These are phyloP conservation scores for Heterochromis multidens DNA, from an alignment of 2,113 vertebrate species.

Conservation along the genomic window DNA sequence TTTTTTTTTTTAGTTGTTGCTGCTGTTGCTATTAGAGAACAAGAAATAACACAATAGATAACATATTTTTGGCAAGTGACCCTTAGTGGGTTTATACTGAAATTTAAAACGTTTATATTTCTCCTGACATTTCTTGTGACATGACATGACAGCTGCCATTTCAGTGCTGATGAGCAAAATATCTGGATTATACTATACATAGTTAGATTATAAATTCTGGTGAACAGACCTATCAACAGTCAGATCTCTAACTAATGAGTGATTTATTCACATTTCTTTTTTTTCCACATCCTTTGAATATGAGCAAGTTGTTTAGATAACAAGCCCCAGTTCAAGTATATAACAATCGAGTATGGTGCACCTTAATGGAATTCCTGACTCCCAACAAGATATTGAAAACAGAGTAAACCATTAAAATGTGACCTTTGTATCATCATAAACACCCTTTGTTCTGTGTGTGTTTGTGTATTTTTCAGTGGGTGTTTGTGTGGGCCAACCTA, in stretches of 20 bases:
- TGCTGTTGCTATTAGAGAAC: neutral
- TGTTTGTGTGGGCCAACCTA: neutral
- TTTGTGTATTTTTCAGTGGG: neutral
- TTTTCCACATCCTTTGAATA: neutral
- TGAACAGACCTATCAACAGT: neutral
- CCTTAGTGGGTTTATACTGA: neutral
- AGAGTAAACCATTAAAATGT: neutral
- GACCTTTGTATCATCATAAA: neutral
- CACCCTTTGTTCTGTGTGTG: neutral
- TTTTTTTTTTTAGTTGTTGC: neutral
- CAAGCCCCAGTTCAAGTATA: neutral
- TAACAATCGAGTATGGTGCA: neutral
- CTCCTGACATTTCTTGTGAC: neutral
- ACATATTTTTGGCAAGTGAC: neutral
- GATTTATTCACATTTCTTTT: neutral
- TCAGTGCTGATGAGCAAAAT: neutral
- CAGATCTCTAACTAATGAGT: neutral
- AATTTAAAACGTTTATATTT: accelerated
- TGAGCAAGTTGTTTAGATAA: neutral
- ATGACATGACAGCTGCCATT: neutral
- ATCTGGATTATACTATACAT: neutral
- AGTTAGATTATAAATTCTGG: neutral
- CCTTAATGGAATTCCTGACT: neutral
- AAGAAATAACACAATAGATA: neutral
- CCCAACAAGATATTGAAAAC: neutral